A percentile compares a stretch with the other conserved stretches of the same genome.
These are phyloP conservation scores for Cerastis leucographa DNA, from an alignment of 2,888 invertebrate species.

Conservation along the genomic window DNA sequence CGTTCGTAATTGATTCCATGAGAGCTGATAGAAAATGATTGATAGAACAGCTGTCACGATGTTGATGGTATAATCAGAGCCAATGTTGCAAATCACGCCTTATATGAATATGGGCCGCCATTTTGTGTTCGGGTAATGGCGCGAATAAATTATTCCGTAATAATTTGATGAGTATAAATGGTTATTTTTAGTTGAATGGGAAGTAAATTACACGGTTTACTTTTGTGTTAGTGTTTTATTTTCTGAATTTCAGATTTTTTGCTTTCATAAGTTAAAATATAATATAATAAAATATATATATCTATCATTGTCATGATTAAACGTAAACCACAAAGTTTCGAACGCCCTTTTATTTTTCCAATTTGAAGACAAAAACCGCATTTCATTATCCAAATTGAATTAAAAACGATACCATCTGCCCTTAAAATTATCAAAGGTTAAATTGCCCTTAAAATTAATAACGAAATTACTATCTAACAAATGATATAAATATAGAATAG, in stretches of 20 bases:
- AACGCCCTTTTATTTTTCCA: constrained; percentile 7
- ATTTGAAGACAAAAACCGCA: constrained; percentile 20
- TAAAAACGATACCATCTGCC: constrained; percentile 53
- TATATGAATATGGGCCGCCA: constrained; percentile 60
- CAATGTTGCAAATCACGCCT: constrained; percentile 65
- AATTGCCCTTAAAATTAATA: constrained; percentile 63
- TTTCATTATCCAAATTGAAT: constrained; percentile 48
- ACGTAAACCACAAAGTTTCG: background rate
- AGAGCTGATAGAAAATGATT: constrained; percentile 67
- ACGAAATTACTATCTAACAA: constrained; percentile 51
- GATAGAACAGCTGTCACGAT: constrained; percentile 66
- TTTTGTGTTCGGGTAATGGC: constrained; percentile 63
- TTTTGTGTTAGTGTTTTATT: background rate
- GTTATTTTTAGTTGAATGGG: constrained; percentile 51
- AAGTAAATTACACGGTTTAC: constrained; percentile 26
- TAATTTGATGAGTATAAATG: constrained; percentile 60
- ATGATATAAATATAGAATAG: constrained; percentile 48
- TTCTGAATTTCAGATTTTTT: background rate
- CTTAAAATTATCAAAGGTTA: constrained; percentile 49
- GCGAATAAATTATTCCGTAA: constrained; percentile 60
- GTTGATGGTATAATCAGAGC: constrained; percentile 67
- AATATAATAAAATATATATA: background rate
- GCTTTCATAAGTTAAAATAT: background rate
- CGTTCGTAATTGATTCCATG: constrained; percentile 66
- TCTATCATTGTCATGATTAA: constrained; percentile 11